Conservation (phyloP, 1,140 invertebrate genomes). For the Drosophila bifasciata region DNA sequence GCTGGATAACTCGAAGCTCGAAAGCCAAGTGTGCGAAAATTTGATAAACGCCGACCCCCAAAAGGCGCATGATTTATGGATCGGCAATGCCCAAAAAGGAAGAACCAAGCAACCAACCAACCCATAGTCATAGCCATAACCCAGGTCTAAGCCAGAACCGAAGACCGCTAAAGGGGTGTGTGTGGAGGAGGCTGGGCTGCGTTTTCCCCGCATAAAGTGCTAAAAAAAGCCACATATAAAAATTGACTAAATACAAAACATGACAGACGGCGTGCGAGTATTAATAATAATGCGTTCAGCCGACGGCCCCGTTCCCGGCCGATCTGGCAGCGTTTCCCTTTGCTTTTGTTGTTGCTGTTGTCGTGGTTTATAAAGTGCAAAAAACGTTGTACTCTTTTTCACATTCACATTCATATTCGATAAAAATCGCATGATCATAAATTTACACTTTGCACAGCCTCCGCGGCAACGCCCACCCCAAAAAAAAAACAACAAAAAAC, state of each 20-base stretch:
- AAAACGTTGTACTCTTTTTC: constrained; percentile 80
- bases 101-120: constrained; percentile 25
- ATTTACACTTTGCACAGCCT: constrained; percentile 84
- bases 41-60: constrained; percentile 72
- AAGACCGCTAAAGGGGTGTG: constrained; percentile 37
- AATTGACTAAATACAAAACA: constrained; percentile 83
- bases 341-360: constrained; percentile 27
- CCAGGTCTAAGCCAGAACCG: constrained; percentile 33
- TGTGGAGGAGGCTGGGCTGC: constrained; percentile 4
- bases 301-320: constrained; percentile 31
- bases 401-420: constrained; percentile 76
- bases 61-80: constrained; percentile 73
- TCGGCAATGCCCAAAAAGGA: constrained; percentile 24
- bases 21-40: constrained; percentile 80
- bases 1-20: constrained; percentile 3
- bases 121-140: constrained; percentile 4
- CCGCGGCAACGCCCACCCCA: constrained; percentile 75
- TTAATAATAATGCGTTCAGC: constrained; percentile 80
- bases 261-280: constrained; percentile 82
- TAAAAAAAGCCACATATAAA: constrained; percentile 69
- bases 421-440: constrained; percentile 84
- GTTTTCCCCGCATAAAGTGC: constrained; percentile 56
- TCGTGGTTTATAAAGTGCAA: constrained; percentile 78
- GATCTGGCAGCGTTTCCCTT: constrained; percentile 11
- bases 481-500: constrained; percentile 15